phyloP scores from a whole-genome alignment of 2,113 vertebrate genomes.

The Heptranchias perlo region DNA sequence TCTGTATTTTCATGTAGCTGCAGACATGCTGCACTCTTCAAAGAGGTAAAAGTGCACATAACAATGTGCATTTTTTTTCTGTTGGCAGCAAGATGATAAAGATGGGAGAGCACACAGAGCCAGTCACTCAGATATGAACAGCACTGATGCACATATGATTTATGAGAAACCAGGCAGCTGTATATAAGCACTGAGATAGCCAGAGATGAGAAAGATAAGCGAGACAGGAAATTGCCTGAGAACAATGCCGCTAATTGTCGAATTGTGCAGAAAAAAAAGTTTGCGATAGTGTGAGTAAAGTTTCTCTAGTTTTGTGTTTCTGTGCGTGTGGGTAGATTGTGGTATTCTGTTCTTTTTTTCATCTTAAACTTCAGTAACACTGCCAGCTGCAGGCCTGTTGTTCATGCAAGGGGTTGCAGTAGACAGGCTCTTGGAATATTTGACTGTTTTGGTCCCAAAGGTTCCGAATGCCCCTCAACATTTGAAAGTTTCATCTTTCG shows the following conservation, averaged over 20 bases:
- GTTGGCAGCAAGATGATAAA: slow-evolving; percentile 25
- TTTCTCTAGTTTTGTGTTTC: not conserved
- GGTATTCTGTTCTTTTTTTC: slow-evolving; percentile 8
- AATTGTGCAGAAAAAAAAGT: slow-evolving; percentile 13
- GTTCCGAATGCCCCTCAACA: not conserved
- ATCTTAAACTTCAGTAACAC: not conserved
- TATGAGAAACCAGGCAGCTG: slow-evolving; percentile 34
- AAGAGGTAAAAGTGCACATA: not conserved
- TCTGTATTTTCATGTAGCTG: not conserved
- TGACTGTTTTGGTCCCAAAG: not conserved
- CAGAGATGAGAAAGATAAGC: slow-evolving; percentile 36
- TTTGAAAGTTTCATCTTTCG: not conserved
- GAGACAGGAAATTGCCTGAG: slow-evolving; percentile 29
- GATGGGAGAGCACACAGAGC: slow-evolving; percentile 1
- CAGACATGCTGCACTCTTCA: not conserved
- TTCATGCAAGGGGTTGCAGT: not conserved
- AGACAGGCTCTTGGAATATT: not conserved
- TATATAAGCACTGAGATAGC: slow-evolving; percentile 25
- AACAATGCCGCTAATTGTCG: slow-evolving; percentile 37
- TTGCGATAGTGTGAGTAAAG: not conserved
- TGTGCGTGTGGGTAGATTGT: not conserved
- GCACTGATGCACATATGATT: slow-evolving; percentile 21
- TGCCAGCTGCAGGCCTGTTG: not conserved
- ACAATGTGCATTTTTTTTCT: not conserved
- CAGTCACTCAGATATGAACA: slow-evolving; percentile 29